Conservation (phyloP, 2,113 vertebrate species). For the Melozone crissalis region DNA sequence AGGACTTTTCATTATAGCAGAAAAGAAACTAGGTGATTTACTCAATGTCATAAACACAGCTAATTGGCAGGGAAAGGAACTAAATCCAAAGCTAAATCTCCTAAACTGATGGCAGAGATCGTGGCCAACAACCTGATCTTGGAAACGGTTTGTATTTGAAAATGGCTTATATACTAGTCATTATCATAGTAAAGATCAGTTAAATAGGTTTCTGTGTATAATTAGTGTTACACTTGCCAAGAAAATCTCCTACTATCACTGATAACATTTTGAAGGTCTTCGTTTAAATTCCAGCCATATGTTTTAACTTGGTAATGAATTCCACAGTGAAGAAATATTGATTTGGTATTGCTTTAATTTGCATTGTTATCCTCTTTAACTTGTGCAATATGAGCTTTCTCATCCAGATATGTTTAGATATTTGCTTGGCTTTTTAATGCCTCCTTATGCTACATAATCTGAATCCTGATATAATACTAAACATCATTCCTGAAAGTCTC, state of each 20-base stretch:
- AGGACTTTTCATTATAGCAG: neutral
- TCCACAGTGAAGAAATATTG: neutral
- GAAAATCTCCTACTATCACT: neutral
- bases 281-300: neutral
- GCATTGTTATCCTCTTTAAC: neutral
- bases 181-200: neutral
- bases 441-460: neutral
- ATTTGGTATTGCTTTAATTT: slow-evolving; percentile 7
- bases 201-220: slow-evolving; percentile 16
- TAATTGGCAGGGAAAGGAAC: neutral
- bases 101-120: neutral
- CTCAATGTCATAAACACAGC: neutral
- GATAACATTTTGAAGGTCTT: slow-evolving; percentile 2
- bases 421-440: neutral
- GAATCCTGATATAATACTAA: neutral
- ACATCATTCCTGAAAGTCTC: neutral
- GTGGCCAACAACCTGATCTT: neutral
- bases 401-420: neutral
- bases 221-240: neutral
- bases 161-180: neutral
- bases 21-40: neutral
- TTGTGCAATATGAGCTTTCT: neutral
- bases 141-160: neutral
- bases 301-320: slow-evolving; percentile 22
- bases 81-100: neutral